phyloP scores from a whole-genome alignment of 2,888 invertebrate genomes.

The Mellilla xanthometata region DNA sequence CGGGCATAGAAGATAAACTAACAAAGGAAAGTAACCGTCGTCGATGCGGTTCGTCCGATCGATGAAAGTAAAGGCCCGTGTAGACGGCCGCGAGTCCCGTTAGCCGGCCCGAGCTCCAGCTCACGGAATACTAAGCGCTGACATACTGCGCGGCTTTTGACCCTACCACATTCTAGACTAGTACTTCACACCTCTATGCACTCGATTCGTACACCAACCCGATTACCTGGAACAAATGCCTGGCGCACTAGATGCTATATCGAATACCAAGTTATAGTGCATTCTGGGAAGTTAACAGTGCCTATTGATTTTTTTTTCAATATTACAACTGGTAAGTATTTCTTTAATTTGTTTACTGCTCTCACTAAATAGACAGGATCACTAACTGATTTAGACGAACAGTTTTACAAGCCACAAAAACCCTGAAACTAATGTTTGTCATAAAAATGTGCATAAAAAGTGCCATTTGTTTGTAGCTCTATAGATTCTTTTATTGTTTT shows the following conservation, averaged over 20 bases:
- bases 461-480: slow-evolving; percentile 28
- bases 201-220: slow-evolving; percentile 48
- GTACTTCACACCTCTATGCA: slow-evolving; percentile 69
- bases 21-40: slow-evolving; percentile 80
- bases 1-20: slow-evolving; percentile 49
- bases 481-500: slow-evolving; percentile 35
- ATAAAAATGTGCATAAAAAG: slow-evolving; percentile 28
- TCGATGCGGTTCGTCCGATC: slow-evolving; percentile 70
- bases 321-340: slow-evolving; percentile 1
- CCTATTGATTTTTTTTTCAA: slow-evolving; percentile 4
- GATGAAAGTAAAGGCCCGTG: slow-evolving; percentile 81
- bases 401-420: slow-evolving; percentile 24
- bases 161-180: slow-evolving; percentile 80
- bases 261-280: slow-evolving; percentile 17
- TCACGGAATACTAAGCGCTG: slow-evolving; percentile 81
- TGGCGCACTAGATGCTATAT: slow-evolving; percentile 15
- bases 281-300: slow-evolving; percentile 23
- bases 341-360: slow-evolving; percentile 9
- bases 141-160: slow-evolving; percentile 82
- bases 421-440: slow-evolving; percentile 13
- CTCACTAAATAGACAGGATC: slow-evolving; percentile 1
- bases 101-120: slow-evolving; percentile 70
- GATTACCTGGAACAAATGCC: slow-evolving; percentile 33
- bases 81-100: slow-evolving; percentile 73
- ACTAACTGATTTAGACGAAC: slow-evolving; percentile 8